Conservation (phyloP, 2,888 invertebrate species). For the Mycogona germanica region DNA sequence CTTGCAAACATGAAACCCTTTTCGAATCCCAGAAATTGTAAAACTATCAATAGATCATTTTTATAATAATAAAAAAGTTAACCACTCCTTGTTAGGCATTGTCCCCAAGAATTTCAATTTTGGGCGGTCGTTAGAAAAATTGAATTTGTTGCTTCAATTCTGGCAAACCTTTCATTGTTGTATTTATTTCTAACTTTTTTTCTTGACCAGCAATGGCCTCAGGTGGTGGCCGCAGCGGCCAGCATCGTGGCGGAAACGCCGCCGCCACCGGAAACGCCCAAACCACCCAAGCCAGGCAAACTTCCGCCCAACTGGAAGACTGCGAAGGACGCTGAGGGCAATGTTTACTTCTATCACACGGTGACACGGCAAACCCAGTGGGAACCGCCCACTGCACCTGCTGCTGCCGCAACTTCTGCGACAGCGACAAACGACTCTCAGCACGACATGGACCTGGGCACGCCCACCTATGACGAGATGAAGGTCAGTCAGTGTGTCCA, state of each 20-base stretch:
- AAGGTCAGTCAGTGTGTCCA: conserved; percentile 20
- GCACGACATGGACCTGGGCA: conserved; percentile 31
- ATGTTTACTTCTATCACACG: conserved; percentile 80
- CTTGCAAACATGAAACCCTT: too few species aligned
- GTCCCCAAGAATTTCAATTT: too few species aligned
- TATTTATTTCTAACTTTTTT: neutral
- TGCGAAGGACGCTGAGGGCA: conserved; percentile 64
- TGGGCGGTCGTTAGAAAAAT: too few species aligned
- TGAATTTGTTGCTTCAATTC: too few species aligned
- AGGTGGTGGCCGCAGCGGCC: neutral
- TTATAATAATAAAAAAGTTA: too few species aligned
- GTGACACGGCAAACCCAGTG: conserved; percentile 38
- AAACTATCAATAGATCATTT: too few species aligned
- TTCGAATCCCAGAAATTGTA: too few species aligned
- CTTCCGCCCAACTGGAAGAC: conserved; percentile 81
- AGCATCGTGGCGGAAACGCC: conserved; percentile 24
- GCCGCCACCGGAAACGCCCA: conserved; percentile 34
- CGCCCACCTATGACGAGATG: conserved; percentile 30
- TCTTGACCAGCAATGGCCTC: conserved; percentile 10
- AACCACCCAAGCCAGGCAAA: conserved; percentile 33
- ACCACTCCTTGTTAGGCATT: too few species aligned
- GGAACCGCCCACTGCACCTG: conserved; percentile 36
- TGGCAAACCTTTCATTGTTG: neutral
- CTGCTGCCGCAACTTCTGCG: too few species aligned
- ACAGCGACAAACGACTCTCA: conserved; percentile 24